phyloP scores from a whole-genome alignment of 2,797 vertebrate species.

The Urosaurus nigricauda region DNA sequence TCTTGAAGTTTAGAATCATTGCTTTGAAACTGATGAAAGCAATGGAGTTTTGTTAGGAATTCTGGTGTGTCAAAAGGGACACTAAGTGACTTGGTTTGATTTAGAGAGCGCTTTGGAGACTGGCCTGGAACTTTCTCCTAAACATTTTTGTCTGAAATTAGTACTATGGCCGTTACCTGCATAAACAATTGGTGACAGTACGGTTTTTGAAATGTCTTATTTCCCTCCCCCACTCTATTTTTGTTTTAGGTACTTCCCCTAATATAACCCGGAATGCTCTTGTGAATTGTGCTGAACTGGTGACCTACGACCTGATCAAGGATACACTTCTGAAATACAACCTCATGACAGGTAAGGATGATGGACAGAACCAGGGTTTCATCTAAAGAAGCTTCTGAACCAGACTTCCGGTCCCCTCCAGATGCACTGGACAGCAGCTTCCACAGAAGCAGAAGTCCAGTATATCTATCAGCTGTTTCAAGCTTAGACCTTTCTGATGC shows the following conservation, averaged over 20 bases:
- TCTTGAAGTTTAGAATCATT: not conserved
- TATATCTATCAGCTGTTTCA: no score
- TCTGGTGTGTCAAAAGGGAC: not conserved
- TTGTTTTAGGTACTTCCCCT: slow-evolving; percentile 83
- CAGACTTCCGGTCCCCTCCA: fast-evolving
- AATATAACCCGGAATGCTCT: slow-evolving; percentile 88
- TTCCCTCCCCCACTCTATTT: fast-evolving
- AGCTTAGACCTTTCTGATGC: not conserved
- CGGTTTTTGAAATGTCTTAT: not conserved
- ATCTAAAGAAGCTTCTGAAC: no score
- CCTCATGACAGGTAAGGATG: slow-evolving; percentile 83
- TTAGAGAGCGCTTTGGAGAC: no score
- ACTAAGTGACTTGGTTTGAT: no score
- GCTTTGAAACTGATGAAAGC: not conserved
- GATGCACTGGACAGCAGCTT: not conserved
- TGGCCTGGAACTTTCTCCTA: not conserved
- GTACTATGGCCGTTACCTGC: not conserved
- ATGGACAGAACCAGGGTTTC: no score
- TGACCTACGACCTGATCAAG: slow-evolving; percentile 91
- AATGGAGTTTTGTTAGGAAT: not conserved
- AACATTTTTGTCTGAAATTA: not conserved
- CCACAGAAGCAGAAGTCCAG: no score
- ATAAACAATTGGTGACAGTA: not conserved
- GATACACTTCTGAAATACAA: slow-evolving; percentile 83
- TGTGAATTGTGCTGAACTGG: slow-evolving; percentile 89